Percentiles rank a stretch among this genome's conserved stretches.
Evolutionary conservation across 2,797 vertebrate genomes (phyloP).

Genomic region (Sandelia bainsii): DNA sequence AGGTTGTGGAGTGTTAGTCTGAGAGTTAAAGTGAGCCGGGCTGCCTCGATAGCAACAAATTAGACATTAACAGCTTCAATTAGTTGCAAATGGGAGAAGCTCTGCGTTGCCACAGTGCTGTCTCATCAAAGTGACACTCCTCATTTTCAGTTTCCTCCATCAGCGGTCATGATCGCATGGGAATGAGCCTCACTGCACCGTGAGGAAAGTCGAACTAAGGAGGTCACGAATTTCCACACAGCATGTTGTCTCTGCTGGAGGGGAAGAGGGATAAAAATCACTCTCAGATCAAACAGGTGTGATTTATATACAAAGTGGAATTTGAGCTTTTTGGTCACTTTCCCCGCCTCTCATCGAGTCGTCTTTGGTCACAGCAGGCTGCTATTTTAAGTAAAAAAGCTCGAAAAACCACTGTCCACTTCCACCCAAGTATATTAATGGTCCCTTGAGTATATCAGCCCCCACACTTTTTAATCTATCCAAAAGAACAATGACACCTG

Average conservation of each 20-base stretch:
- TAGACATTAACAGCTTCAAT: conserved; percentile 74
- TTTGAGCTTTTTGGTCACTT: neutral
- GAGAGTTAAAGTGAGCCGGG: conserved; percentile 38
- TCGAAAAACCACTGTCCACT: too few relatives aligned
- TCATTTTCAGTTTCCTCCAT: conserved; percentile 64
- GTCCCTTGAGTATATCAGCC: too few relatives aligned
- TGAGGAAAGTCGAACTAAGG: conserved; percentile 18
- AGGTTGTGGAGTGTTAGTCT: conserved; percentile 13
- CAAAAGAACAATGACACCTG: too few relatives aligned
- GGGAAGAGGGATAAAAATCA: neutral
- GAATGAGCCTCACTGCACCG: conserved; percentile 7
- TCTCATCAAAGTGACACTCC: conserved; percentile 68
- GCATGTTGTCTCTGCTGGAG: neutral
- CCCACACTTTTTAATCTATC: too few relatives aligned
- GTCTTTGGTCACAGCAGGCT: neutral
- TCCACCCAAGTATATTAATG: too few relatives aligned
- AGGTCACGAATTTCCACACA: neutral
- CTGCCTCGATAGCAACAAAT: conserved; percentile 71
- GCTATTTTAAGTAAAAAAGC: too few relatives aligned
- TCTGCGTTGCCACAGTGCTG: conserved; percentile 24
- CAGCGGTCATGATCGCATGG: conserved; percentile 31
- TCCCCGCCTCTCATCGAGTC: neutral
- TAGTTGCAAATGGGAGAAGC: conserved; percentile 69
- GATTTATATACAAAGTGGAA: neutral
- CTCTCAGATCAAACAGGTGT: neutral